phyloP scores from a whole-genome alignment of 2,888 invertebrate species.

The Crepidodera aurea region DNA sequence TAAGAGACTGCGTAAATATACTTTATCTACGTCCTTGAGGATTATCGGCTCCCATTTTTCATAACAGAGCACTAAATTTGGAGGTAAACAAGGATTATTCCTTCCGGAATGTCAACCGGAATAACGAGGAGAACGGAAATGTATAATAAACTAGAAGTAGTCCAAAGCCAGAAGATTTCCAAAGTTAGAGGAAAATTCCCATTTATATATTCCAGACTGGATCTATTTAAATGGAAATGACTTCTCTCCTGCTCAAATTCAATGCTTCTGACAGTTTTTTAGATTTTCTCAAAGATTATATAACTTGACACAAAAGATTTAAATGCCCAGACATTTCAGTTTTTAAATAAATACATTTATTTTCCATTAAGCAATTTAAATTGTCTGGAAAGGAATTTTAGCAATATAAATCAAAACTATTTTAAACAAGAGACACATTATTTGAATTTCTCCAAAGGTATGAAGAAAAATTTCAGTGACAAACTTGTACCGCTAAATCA shows the following conservation, averaged over 20 bases:
- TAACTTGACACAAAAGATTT: no score
- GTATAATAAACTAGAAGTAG: conserved; percentile 16
- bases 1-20: not conserved
- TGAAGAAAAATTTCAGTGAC: no score
- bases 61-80: conserved; percentile 8
- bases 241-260: not conserved
- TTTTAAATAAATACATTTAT: no score
- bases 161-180: not conserved
- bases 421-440: no score
- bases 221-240: conserved; percentile 26
- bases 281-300: not conserved
- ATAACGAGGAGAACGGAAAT: conserved; percentile 17
- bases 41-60: conserved; percentile 7
- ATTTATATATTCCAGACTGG: conserved; percentile 17
- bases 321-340: no score
- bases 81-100: conserved; percentile 15
- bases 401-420: no score
- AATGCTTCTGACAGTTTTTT: conserved; percentile 3
- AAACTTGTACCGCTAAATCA: no score
- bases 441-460: no score
- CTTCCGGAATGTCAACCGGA: conserved; percentile 14
- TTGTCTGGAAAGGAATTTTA: no score
- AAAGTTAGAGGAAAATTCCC: conserved; percentile 14
- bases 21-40: not conserved
- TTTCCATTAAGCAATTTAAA: no score